These are phyloP conservation scores for Stenchaetothrips biformis DNA, from an alignment of 2,888 invertebrate species.

Conservation along the genomic window DNA sequence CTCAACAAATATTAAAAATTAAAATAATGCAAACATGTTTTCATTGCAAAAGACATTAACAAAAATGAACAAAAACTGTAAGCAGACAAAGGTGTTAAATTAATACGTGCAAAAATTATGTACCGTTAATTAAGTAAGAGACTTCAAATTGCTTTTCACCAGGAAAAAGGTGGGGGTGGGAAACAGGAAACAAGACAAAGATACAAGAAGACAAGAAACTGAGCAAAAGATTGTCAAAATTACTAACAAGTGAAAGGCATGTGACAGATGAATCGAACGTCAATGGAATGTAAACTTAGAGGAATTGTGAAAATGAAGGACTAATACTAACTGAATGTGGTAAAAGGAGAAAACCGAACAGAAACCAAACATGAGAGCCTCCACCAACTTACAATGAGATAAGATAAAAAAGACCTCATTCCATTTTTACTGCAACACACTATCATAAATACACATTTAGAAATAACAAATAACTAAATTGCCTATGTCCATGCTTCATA, in stretches of 20 bases:
- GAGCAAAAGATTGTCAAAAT: background rate
- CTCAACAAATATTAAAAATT: slow-evolving; percentile 2
- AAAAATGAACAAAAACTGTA: background rate
- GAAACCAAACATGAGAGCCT: background rate
- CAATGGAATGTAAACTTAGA: too few species aligned
- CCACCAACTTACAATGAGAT: background rate
- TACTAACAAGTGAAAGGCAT: too few species aligned
- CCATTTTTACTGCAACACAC: background rate
- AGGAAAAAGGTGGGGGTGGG: too few species aligned
- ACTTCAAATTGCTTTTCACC: too few species aligned
- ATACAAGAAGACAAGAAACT: background rate
- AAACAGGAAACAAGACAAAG: too few species aligned
- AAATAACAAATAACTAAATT: background rate
- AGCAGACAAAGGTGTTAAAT: background rate
- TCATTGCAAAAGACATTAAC: background rate
- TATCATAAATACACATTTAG: background rate
- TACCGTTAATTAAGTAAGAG: too few species aligned
- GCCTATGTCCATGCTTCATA: background rate
- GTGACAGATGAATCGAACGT: too few species aligned
- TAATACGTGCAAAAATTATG: background rate
- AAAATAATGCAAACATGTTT: background rate
- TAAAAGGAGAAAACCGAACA: background rate
- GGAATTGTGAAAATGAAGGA: too few species aligned
- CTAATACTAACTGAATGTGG: background rate
- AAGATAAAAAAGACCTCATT: background rate